Base-by-base conservation (phyloP, 2,797 vertebrate genomes). In the Anas bahamensis region DNA sequence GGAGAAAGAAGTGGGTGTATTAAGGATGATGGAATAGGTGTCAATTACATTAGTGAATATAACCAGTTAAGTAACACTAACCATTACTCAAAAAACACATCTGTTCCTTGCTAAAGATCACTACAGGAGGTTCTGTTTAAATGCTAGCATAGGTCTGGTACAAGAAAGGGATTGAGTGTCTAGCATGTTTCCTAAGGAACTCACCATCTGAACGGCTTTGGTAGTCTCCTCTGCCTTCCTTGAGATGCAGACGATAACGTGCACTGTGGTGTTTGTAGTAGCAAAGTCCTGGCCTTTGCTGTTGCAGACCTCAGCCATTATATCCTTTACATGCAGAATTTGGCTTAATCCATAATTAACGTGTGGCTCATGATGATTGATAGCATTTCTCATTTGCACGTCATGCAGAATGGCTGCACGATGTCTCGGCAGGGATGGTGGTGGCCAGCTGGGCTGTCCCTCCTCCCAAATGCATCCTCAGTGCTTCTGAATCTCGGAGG, bases 1-100 rank as follows among this genome's bases (percentile, higher is more conserved):
- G 42, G 96, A 93, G 96, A 96, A 94, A 95, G 95, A 96, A 95
- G 97, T 94, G 95, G 96, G 97, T 96, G 96, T 94, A 87, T 89
- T 52, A 95, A 93, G 83, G 86, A 88, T 89, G 97, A 93, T 90
- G 92, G 96, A 97, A 93, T 88, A 94, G 93, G 94, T 96, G 94
- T 96, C 94, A 65, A 41, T 97, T 94, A 96, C 91, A 74, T 81
- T 86, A 94, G 95, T 87, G 96, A 96, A 84, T 93, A 39, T 86
- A 81, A 91, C 95, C 41, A 7, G 89, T 95, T 89, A 89, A 93
- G 82, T 96, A 91, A 86, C 72, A 44, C 87, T 86, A 60, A 52
- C 89, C 86, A 42, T 92, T 96, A 92, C 75, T 92, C 94, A 89
- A 95, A 81, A 96, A 88, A 63, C 26, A 74, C 66, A 92, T 96